Evolutionary conservation across 2,113 vertebrate species (phyloP).

Genomic region (Megalops atlanticus): DNA sequence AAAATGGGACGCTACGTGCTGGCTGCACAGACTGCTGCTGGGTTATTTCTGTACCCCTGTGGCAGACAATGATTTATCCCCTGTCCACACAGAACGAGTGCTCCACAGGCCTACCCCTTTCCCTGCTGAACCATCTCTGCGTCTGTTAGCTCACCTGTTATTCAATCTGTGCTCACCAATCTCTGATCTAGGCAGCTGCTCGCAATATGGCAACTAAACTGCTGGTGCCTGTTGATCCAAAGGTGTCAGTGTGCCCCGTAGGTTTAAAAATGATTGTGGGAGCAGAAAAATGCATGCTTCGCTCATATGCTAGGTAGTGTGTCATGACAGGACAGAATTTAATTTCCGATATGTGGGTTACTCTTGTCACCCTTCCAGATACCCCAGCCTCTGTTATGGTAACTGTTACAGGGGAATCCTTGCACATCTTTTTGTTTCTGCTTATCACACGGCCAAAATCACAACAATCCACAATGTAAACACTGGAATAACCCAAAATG

Average conservation of each 20-base stretch:
- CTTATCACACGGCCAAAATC: too few relatives aligned
- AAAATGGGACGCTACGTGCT: not conserved
- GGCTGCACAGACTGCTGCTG: constrained; percentile 6
- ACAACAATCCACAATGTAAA: too few relatives aligned
- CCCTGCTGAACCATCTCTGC: constrained; percentile 32
- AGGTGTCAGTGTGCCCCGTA: not conserved
- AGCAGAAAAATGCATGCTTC: not conserved
- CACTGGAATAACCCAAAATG: too few relatives aligned
- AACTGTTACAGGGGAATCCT: too few relatives aligned
- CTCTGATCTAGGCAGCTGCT: constrained; percentile 38
- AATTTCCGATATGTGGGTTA: not conserved
- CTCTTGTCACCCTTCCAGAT: not conserved
- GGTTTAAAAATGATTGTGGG: not conserved
- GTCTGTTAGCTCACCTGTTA: constrained; percentile 50
- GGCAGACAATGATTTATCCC: not conserved
- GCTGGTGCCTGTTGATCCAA: too few relatives aligned
- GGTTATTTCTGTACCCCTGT: not conserved
- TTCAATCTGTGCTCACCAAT: constrained; percentile 38
- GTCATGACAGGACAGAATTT: not conserved
- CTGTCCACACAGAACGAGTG: constrained; percentile 10
- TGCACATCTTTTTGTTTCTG: too few relatives aligned
- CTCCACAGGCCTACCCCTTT: constrained; percentile 26
- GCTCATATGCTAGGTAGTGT: not conserved
- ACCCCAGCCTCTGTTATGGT: not conserved
- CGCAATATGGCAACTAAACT: constrained; percentile 43